Conservation (phyloP, 2,113 vertebrate genomes). For the Reinhardtius hippoglossoides region DNA sequence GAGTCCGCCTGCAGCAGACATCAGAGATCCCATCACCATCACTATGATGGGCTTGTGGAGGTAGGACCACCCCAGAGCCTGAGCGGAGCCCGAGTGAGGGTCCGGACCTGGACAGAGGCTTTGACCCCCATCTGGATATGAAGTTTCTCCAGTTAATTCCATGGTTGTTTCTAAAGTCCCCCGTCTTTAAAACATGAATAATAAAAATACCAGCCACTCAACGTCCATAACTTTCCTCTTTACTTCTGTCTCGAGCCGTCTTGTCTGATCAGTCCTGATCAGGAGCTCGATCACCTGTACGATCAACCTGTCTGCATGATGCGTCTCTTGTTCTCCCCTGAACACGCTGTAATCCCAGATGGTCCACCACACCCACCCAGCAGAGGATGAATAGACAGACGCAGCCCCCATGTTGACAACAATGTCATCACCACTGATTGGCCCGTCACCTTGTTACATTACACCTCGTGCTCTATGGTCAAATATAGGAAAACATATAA, state of each 20-base stretch:
- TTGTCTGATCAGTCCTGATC: neutral
- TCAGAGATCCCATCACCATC: conserved; percentile 61
- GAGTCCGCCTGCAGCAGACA: conserved; percentile 45
- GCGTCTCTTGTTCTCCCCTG: conserved; percentile 21
- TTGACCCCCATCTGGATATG: conserved; percentile 17
- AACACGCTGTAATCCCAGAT: conserved; percentile 65
- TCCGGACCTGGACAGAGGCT: conserved; percentile 36
- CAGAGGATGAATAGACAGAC: conserved; percentile 23
- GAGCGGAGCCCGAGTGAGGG: neutral
- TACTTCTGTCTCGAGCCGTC: neutral
- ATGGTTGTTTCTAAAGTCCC: conserved; percentile 17
- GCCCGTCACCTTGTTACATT: conserved; percentile 8
- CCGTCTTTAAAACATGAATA: neutral
- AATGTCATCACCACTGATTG: conserved; percentile 10
- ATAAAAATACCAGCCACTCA: neutral
- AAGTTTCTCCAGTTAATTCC: conserved; percentile 45
- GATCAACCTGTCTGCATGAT: conserved; percentile 5
- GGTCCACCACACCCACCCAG: conserved; percentile 41
- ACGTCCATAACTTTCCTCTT: neutral
- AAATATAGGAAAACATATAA: neutral
- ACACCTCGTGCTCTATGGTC: neutral
- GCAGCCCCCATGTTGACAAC: conserved; percentile 53
- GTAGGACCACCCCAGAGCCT: conserved; percentile 53
- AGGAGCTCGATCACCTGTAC: conserved; percentile 17
- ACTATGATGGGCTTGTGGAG: conserved; percentile 76